Evolutionary conservation across 2,113 vertebrate species (phyloP), one percentile per base, ranked within the genome.

Genomic region (Neotragus pygmaeus): DNA sequence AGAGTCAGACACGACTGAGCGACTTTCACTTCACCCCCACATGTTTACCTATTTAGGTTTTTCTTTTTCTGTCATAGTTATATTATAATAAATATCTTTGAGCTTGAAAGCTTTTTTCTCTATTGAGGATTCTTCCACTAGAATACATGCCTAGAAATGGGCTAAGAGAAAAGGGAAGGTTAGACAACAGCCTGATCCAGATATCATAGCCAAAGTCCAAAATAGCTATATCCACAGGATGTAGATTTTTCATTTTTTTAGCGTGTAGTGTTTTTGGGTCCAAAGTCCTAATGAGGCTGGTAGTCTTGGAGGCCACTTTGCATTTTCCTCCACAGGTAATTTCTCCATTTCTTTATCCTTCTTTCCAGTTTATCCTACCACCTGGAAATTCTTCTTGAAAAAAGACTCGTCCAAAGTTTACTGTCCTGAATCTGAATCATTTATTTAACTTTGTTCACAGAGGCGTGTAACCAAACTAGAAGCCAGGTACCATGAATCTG

Each of bases 331-430:
- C 57, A 78, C 3, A 13, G n/a, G 15, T 14, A n/a, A 85, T 85
- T 73, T 95, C 45, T 89, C 78, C 36, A 13, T 91, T 92, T 90
- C 73, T 60, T 58, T 94, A 17, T 70, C 39, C 6, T 94, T 84
- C 73, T 89, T 53, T 55, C 28, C 16, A 77, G 21, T 78, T 62
- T 49, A 91, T 83, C 14, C 86, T 49, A 36, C 51, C 17, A 60
- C n/a, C 39, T 94, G 73, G 43, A 98, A 93, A 93, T 90, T 86
- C n/a, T 21, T 75, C 53, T 87, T 88, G 64, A 77, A 36, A 96
- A 95, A 90, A 64, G 62, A 80, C 39, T 88, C 82, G 14, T 85
- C 60, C 30, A 87, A 73, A 94, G 60, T 45, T 43, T 36, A 83
- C 70, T 83, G 25, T 53, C 57, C 30, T 27, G 16, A 95, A 87